Conservation (phyloP, 2,797 vertebrate species). For the Xenops minutus region DNA sequence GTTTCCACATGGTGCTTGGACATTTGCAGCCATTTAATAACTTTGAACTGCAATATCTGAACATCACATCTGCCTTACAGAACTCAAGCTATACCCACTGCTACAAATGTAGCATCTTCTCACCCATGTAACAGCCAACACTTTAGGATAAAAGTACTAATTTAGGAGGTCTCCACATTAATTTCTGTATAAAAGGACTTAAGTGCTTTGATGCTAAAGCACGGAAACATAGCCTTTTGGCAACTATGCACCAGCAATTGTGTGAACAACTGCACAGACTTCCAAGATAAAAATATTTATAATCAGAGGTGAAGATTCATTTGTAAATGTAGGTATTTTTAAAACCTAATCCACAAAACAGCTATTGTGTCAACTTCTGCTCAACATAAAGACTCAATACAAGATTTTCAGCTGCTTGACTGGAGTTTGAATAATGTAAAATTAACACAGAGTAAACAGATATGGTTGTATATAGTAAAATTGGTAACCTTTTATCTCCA, state of each 20-base stretch:
- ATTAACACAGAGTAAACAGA: background rate
- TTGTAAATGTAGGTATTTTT: background rate
- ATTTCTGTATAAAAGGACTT: background rate
- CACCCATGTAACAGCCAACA: background rate
- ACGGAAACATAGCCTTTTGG: background rate
- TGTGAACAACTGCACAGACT: background rate
- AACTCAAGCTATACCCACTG: background rate
- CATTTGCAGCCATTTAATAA: background rate
- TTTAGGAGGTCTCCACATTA: background rate
- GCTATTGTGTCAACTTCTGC: background rate
- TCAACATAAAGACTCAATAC: background rate
- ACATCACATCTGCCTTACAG: background rate
- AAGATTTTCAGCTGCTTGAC: background rate
- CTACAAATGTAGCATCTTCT: background rate
- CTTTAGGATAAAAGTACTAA: background rate
- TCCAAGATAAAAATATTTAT: background rate
- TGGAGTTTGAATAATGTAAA: background rate
- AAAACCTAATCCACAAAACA: background rate
- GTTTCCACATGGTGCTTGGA: background rate
- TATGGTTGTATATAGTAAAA: background rate
- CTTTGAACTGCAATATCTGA: background rate
- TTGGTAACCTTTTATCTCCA: background rate
- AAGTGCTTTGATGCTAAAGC: background rate
- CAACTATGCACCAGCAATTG: background rate
- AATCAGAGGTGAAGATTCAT: background rate